These are phyloP conservation scores for Odontocerum albicorne DNA, from an alignment of 2,888 invertebrate species.

Conservation along the genomic window DNA sequence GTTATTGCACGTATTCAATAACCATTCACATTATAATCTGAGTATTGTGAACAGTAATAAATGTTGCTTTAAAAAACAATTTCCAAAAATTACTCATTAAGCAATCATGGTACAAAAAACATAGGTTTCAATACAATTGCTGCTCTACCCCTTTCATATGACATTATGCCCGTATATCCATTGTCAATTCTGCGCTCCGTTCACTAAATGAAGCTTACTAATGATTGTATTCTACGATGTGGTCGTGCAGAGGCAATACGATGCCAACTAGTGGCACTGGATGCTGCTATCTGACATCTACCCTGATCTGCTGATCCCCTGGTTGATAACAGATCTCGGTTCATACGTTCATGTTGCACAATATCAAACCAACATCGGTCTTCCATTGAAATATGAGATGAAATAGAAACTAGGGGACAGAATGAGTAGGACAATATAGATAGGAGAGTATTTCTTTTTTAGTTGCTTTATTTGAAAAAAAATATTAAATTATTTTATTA, in stretches of 20 bases:
- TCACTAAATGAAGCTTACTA: background rate
- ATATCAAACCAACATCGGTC: background rate
- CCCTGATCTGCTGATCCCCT: constrained; percentile 5
- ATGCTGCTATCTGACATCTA: constrained; percentile 11
- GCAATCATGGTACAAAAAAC: too few species aligned
- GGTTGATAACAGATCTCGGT: constrained; percentile 3
- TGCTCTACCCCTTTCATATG: too few species aligned
- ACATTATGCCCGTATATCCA: too few species aligned
- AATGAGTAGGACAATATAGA: background rate
- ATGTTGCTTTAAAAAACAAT: too few species aligned
- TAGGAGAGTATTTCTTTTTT: background rate
- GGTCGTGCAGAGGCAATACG: constrained; percentile 1
- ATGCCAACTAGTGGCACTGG: background rate
- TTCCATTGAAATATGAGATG: background rate
- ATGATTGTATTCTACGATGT: background rate
- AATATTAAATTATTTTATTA: too few species aligned
- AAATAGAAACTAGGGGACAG: background rate
- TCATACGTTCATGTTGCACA: background rate
- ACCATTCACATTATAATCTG: too few species aligned
- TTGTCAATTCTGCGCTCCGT: too few species aligned
- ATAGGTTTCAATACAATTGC: too few species aligned
- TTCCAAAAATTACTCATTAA: too few species aligned
- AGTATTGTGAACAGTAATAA: too few species aligned
- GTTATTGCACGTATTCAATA: too few species aligned
- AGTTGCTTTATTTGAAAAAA: too few species aligned